Percentiles rank a stretch among this genome's conserved stretches.
phyloP scores from a whole-genome alignment of 2,113 vertebrate genomes.

The Sula dactylatra region DNA sequence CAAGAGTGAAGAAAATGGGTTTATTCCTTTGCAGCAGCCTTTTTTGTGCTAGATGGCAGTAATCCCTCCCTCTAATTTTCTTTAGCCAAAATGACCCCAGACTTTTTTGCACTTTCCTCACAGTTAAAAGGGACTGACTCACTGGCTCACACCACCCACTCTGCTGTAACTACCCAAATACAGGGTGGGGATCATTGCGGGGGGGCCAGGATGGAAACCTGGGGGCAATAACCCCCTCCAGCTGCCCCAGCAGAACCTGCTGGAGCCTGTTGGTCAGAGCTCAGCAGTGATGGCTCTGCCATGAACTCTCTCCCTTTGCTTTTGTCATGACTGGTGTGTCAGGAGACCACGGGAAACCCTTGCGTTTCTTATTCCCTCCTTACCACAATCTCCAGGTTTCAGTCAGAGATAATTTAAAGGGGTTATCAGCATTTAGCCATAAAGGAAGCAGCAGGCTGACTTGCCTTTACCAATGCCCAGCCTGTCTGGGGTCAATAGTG shows the following conservation, averaged over 20 bases:
- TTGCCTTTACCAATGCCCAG: neutral
- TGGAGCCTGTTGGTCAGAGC: neutral
- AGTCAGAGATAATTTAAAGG: conserved; percentile 37
- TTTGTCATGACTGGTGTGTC: accelerated
- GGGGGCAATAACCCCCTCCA: neutral
- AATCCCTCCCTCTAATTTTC: neutral
- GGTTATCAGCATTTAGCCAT: neutral
- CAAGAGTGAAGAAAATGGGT: neutral
- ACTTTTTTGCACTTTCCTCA: neutral
- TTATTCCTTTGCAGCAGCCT: neutral
- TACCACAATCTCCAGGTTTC: conserved; percentile 21
- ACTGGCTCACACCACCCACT: neutral
- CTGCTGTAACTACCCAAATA: neutral
- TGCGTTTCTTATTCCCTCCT: neutral
- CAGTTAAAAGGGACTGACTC: neutral
- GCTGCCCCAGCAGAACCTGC: neutral
- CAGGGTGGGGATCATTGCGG: neutral
- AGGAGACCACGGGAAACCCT: neutral
- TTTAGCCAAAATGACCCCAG: neutral
- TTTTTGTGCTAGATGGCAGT: neutral
- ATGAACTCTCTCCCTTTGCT: neutral
- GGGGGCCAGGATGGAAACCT: accelerated
- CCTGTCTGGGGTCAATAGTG: neutral
- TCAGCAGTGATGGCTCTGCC: accelerated
- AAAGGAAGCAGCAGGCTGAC: neutral